Evolutionary conservation across 1,140 invertebrate genomes (phyloP), one percentile per base, ranked within the genome.

Genomic region (Microplitis mediator): DNA sequence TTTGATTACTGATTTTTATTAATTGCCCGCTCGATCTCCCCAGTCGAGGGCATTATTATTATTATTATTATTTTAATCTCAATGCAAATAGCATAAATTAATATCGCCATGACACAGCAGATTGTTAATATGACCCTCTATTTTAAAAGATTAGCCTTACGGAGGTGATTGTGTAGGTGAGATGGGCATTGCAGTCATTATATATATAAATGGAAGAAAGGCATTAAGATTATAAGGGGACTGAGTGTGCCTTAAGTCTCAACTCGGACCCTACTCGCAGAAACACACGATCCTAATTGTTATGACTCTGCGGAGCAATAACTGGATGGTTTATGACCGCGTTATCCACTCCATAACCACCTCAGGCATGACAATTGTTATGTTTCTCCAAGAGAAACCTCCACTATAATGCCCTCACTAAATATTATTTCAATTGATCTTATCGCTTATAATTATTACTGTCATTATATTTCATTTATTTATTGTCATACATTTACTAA

Each of bases 291-390:
- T 78, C 78, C 77, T 82, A 80, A 82, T 80, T 80, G 79, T 80
- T 82, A 80, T 79, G 75, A 77, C 76, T 78, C 74, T 71, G 68
- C 75, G 74, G 77, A 76, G 78, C 76, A 79, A 80, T 79, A 78
- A 78, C 76, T 66, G 64, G 39, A 76, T 76, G 69, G 76, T 79
- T 81, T 81, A 81, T 76, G 77, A 73, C 72, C 76, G 74, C 72
- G 73, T 74, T 74, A 45, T 45, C 39, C 39, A 45, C 39, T 45
- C 73, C 74, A 79, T 76, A 75, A 75, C 73, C 72, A 75, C 76
- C 75, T 79, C 73, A 75, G 74, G 76, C 75, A 81, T 73, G 75
- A 72, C 79, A 79, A 81, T 78, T 81, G 80, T 79, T 81, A 78
- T 77, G 78, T 79, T 79, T 74, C 39, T 45, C 39, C 39, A 5